These are phyloP conservation scores for Syrphus vitripennis DNA, from an alignment of 2,888 invertebrate species.

Conservation along the genomic window DNA sequence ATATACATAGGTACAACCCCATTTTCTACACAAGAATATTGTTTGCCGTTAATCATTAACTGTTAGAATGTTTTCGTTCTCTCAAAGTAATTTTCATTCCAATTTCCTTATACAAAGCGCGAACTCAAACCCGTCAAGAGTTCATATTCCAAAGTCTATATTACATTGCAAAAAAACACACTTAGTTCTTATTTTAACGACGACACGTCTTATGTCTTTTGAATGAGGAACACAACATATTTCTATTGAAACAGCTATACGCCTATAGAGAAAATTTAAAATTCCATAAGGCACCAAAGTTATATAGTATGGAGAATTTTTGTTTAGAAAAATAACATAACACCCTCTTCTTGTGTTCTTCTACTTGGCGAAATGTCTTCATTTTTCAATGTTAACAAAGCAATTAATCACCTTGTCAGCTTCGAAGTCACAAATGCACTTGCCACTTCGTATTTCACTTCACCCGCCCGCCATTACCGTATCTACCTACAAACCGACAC, in stretches of 20 bases:
- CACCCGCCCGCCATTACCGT: not conserved
- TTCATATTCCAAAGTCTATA: constrained; percentile 23
- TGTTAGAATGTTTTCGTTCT: not conserved
- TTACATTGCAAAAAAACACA: not conserved
- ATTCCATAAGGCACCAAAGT: constrained; percentile 35
- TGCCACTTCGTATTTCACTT: constrained; percentile 15
- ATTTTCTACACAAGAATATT: constrained; percentile 8
- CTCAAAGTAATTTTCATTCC: constrained; percentile 22
- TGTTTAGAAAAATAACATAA: not conserved
- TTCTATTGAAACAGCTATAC: constrained; percentile 8
- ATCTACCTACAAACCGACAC: not conserved
- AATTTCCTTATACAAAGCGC: constrained; percentile 22
- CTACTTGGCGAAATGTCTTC: constrained; percentile 52
- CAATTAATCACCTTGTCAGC: constrained; percentile 64
- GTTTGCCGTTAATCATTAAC: constrained; percentile 43
- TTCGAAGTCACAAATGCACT: constrained; percentile 33
- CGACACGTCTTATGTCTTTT: not conserved
- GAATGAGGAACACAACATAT: not conserved
- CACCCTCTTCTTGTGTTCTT: constrained; percentile 13
- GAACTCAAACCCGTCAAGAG: constrained; percentile 20
- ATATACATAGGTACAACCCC: no score
- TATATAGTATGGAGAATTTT: not conserved
- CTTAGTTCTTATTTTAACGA: constrained; percentile 5
- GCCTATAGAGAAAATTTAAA: constrained; percentile 30
- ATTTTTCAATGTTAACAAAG: constrained; percentile 69